These are phyloP conservation scores for Tanytarsus gracilentus DNA, from an alignment of 2,888 invertebrate species.

Conservation along the genomic window DNA sequence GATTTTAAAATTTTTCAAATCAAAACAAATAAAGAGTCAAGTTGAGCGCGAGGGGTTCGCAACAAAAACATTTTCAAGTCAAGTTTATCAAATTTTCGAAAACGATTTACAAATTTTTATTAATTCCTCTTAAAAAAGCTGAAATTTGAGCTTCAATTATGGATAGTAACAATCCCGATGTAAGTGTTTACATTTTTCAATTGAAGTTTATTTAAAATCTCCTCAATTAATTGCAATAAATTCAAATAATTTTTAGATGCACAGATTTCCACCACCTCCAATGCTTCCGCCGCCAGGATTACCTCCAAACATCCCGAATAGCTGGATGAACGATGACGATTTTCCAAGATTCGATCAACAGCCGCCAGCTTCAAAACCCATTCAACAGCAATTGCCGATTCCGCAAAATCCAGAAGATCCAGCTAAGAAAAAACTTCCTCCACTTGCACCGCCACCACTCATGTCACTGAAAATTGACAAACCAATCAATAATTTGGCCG, in stretches of 20 bases:
- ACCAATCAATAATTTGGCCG: constrained; percentile 48
- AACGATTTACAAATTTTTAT: too few relatives aligned
- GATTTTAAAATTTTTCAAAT: not conserved
- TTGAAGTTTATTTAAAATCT: not conserved
- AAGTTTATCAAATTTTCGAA: too few relatives aligned
- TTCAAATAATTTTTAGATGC: not conserved
- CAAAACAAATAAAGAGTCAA: too few relatives aligned
- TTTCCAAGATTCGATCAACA: constrained; percentile 23
- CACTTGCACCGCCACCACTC: constrained; percentile 52
- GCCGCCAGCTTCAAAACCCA: constrained; percentile 30
- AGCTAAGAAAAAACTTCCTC: constrained; percentile 31
- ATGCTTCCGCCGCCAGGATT: constrained; percentile 23
- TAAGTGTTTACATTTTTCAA: not conserved
- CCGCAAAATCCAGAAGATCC: constrained; percentile 41
- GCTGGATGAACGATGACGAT: constrained; percentile 21
- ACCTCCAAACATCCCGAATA: constrained; percentile 9
- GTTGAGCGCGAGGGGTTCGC: too few relatives aligned
- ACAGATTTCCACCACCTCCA: constrained; percentile 27
- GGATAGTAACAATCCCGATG: constrained; percentile 14
- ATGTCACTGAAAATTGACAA: constrained; percentile 57
- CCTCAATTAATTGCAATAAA: not conserved
- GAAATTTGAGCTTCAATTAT: not conserved
- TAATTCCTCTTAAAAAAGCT: not conserved
- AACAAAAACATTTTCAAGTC: not conserved
- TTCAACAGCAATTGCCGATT: constrained; percentile 35